Conservation (phyloP, 2,113 vertebrate species). For the Cavia aperea region DNA sequence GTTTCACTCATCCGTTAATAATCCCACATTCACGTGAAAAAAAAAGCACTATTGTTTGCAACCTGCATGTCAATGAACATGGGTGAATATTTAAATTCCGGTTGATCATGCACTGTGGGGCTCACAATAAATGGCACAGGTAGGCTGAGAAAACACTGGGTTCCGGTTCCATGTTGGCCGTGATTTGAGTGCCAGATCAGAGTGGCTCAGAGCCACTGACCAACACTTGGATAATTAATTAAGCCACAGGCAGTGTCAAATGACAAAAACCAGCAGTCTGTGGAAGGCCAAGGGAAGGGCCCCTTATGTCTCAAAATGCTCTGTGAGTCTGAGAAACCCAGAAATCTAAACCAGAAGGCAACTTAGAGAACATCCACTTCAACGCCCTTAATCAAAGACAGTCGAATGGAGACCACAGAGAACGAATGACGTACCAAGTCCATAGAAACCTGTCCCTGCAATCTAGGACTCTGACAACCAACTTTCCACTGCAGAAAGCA, state of each 20-base stretch:
- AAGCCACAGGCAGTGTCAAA: background rate
- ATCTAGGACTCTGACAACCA: background rate
- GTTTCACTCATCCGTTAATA: slow-evolving; percentile 59
- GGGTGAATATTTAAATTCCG: slow-evolving; percentile 55
- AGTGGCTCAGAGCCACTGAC: background rate
- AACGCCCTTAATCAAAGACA: background rate
- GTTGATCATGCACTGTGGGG: slow-evolving; percentile 29
- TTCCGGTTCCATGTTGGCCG: background rate
- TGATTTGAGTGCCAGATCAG: background rate
- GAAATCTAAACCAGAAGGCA: background rate
- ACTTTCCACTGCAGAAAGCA: background rate
- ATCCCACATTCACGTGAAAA: slow-evolving; percentile 59
- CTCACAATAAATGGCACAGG: background rate
- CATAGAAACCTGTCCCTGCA: background rate
- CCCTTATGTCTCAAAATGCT: background rate
- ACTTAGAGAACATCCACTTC: background rate
- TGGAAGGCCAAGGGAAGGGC: background rate
- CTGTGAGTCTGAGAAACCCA: background rate
- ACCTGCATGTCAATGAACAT: slow-evolving; percentile 52
- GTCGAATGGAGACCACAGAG: background rate
- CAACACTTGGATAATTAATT: background rate
- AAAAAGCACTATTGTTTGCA: background rate
- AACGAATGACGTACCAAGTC: background rate
- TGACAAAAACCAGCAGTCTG: background rate
- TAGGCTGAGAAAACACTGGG: background rate